Conservation (phyloP, 2,113 vertebrate genomes). For the Fukomys damarensis region DNA sequence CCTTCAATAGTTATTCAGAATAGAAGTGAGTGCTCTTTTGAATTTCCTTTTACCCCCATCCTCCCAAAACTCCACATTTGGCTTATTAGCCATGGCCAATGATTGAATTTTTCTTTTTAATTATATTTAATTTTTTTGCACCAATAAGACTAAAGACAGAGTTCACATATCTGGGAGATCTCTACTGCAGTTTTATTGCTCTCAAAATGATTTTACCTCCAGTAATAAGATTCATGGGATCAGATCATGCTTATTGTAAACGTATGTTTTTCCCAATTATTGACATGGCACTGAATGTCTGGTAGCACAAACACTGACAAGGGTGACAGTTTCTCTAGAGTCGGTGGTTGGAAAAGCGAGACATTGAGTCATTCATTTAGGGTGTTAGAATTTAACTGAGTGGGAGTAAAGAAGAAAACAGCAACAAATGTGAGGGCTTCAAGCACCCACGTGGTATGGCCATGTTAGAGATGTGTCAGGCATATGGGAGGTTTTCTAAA, state of each 20-base stretch:
- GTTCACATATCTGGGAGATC: constrained; percentile 75
- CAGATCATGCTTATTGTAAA: constrained; percentile 77
- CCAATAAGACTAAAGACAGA: constrained; percentile 74
- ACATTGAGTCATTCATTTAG: neutral
- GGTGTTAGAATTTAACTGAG: neutral
- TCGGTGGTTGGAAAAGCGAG: constrained; percentile 56
- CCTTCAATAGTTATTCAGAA: neutral
- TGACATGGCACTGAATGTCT: constrained; percentile 66
- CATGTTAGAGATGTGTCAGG: neutral
- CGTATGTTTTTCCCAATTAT: constrained; percentile 48
- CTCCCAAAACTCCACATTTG: constrained; percentile 35
- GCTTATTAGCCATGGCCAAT: constrained; percentile 75
- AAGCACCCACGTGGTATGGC: neutral
- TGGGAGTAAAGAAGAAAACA: neutral
- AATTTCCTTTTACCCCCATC: neutral
- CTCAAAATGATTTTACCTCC: constrained; percentile 80
- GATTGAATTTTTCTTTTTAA: constrained; percentile 80
- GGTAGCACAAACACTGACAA: constrained; percentile 69
- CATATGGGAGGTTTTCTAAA: neutral
- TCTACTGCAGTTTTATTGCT: constrained; percentile 80
- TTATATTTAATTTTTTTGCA: constrained; percentile 71
- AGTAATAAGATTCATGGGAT: constrained; percentile 73
- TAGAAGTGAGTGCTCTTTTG: neutral
- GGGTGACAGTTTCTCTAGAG: constrained; percentile 61
- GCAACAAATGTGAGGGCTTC: neutral